Evolutionary conservation across 1,140 invertebrate species (phyloP).

Genomic region (Brachionus asplanchnoidis): DNA sequence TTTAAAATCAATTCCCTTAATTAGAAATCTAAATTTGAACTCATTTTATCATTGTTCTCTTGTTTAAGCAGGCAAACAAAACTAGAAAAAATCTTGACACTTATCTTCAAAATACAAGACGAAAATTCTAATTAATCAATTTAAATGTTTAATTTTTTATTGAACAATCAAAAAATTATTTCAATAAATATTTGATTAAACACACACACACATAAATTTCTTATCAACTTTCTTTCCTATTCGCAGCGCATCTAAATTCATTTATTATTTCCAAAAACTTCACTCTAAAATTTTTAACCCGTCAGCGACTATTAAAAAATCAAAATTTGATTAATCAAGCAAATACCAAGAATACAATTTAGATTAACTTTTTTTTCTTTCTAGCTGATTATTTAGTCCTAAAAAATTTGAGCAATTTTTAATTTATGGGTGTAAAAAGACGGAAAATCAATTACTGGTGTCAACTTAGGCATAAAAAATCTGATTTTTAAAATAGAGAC

Average conservation of each 20-base stretch:
- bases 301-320: not conserved
- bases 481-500: not conserved
- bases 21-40: constrained; percentile 24
- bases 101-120: not conserved
- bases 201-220: not conserved
- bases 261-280: not conserved
- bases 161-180: constrained; percentile 22
- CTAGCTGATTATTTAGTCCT: not conserved
- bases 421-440: not conserved
- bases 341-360: not conserved
- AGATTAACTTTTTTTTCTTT: not conserved
- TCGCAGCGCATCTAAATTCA: not conserved
- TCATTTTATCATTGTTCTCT: constrained; percentile 7
- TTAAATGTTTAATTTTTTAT: not conserved
- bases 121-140: constrained; percentile 23
- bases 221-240: not conserved
- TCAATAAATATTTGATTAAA: not conserved
- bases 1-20: not conserved
- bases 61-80: not conserved
- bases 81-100: not conserved
- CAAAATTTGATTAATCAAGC: not conserved
- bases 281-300: not conserved
- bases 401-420: not conserved
- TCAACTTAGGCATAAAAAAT: not conserved
- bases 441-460: not conserved